Evolutionary conservation across 2,888 invertebrate genomes (phyloP), one percentile per base, ranked within the genome.

Genomic region (Girardia tigrina): DNA sequence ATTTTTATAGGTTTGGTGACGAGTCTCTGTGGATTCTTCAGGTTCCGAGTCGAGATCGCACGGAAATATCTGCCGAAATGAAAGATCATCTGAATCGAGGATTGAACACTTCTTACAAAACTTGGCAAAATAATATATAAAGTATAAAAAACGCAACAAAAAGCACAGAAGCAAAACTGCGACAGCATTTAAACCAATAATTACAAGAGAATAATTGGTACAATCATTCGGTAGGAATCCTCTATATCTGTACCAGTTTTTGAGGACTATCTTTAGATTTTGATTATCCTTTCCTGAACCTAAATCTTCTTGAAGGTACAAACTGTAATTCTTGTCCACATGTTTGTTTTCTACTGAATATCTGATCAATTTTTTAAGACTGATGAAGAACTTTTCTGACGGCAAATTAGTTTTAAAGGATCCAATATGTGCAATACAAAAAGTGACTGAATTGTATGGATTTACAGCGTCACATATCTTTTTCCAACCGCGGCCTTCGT

Each of bases 381-480:
- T 69, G 28, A 20, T 74, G 1, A 74, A 36, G 4, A 56, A 42
- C 8, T 26, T 69, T 23, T 26, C 4, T 26, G 27, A 56, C 1
- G 74, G 74, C 20, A 26, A 23, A 1, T 6, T 20, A 28, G 23
- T 56, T 69, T 74, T 74, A 28, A 74, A 74, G 23, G 26, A 74
- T 1, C 74, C 74, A 56, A 74, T 74, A 42, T 26, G 69, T n/a
- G 42, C 42, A 2, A 74, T 74, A 6, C 74, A 28, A 20, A 74
- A 56, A 6, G 56, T 74, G 23, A 27, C 26, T 1, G 23, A 26
- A 56, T 42, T 74, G 26, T 70, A 74, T 1, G 23, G 1, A 12
- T n/a, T 2, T 4, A 8, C n/a, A 6, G 56, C 4, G 2, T n/a
- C 56, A 56, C n/a, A 20, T 56, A 20, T 4, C n/a, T 12, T 56